Evolutionary conservation across 2,888 invertebrate species (phyloP), one percentile per base, ranked within the genome.

Genomic region (Rhagium mordax): DNA sequence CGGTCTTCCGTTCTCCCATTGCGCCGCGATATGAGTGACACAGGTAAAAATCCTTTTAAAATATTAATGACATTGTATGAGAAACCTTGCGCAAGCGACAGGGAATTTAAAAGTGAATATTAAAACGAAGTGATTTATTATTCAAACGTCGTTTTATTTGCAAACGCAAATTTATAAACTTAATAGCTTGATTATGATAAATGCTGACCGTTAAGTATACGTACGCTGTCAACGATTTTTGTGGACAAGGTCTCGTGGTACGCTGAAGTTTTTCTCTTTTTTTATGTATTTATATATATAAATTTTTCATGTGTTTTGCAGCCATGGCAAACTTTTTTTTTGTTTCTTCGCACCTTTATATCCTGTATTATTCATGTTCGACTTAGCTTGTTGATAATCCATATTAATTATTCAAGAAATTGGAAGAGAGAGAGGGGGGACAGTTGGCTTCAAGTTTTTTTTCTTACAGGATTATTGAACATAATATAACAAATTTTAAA

Each of bases 71-170:
- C 64, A 15, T 48, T 24, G 27, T 51, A 49, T 24, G 15, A 64
- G 48, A 49, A 64, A 49, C 64, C 24, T 48, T 20, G 64, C 20
- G 29, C n/a, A 64, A 64, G 49, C 27, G 64, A 64, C 64, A 64
- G 16, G 64, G 64, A 64, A 64, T 64, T 64, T 64, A 51, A 64
- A 51, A 64, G 64, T 49, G 64, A 49, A 27, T 51, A 27, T 64
- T 48, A 48, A 41, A 64, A 16, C 10, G 15, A 64, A 51, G 21
- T 64, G 64, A 64, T 64, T 64, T 64, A 64, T 64, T 51, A 51
- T 64, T 64, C 61, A 15, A 13, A 62, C 47, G 2, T 41, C 41
- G 41, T 41, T 41, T 41, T 48, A 21, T 62, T 57, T 57, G 27
- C 55, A 21, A 27, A 27, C 27, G 24, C n/a, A 57, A 15, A 24